phyloP scores from a whole-genome alignment of 2,888 invertebrate genomes.

The Drosophila borborema region DNA sequence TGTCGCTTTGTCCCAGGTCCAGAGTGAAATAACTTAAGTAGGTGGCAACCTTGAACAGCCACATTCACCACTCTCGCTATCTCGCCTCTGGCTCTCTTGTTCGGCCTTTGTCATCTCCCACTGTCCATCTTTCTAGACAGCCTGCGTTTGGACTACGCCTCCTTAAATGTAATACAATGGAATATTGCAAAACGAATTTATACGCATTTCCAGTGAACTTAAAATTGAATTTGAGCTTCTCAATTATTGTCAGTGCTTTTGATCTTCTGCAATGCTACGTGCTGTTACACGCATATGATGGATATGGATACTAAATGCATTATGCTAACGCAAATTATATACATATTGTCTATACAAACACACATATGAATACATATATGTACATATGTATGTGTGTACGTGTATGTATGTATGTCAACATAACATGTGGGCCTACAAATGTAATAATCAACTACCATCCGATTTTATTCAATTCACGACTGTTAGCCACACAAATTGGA shows the following conservation, averaged over 20 bases:
- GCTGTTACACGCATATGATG: constrained; percentile 4
- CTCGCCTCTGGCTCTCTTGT: neutral
- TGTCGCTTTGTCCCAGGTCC: constrained; percentile 2
- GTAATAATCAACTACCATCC: constrained; percentile 29
- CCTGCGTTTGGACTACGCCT: neutral
- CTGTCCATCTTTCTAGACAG: no score
- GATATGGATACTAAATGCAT: neutral
- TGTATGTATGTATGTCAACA: neutral
- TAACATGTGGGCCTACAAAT: constrained; percentile 7
- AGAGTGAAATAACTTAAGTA: constrained; percentile 4
- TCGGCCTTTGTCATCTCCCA: neutral
- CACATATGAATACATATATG: neutral
- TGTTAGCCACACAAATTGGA: constrained; percentile 42
- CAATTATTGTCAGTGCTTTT: constrained; percentile 26
- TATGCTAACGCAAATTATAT: neutral
- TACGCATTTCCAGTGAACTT: constrained; percentile 20
- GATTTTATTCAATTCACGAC: constrained; percentile 50
- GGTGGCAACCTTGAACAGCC: constrained; percentile 12
- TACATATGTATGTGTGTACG: neutral
- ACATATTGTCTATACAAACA: neutral
- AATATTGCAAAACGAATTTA: constrained; percentile 28
- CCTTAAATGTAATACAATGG: neutral
- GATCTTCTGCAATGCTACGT: constrained; percentile 38
- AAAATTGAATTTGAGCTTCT: constrained; percentile 43
- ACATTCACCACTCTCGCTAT: neutral